Conservation (phyloP, 2,113 vertebrate species). For the Siniperca chuatsi region DNA sequence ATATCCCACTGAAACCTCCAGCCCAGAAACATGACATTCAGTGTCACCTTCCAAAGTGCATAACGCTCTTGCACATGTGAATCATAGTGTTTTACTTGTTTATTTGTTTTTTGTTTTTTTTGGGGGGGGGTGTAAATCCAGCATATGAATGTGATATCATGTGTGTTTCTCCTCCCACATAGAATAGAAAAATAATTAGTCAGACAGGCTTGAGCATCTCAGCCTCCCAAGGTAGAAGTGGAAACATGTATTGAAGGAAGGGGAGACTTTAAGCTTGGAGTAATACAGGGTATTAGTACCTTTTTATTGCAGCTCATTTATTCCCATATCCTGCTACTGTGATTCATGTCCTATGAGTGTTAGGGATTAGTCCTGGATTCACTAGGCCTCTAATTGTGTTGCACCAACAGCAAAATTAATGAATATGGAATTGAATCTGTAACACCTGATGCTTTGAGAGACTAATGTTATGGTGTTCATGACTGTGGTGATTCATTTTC, state of each 20-base stretch:
- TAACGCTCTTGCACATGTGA: slow-evolving; percentile 4
- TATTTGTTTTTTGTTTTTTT: not conserved
- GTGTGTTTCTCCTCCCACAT: slow-evolving; percentile 24
- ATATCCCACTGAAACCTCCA: slow-evolving; percentile 21
- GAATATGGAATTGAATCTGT: slow-evolving; percentile 62
- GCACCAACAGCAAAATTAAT: slow-evolving; percentile 71
- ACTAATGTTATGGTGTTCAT: slow-evolving; percentile 26
- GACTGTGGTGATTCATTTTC: slow-evolving; percentile 43
- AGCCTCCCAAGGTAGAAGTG: slow-evolving; percentile 50
- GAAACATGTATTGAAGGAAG: slow-evolving; percentile 50
- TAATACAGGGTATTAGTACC: slow-evolving; percentile 75
- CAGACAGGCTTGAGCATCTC: slow-evolving; percentile 30
- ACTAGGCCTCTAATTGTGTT: slow-evolving; percentile 69
- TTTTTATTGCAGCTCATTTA: slow-evolving; percentile 80
- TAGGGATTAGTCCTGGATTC: slow-evolving; percentile 77
- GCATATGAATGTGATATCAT: not conserved
- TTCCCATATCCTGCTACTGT: slow-evolving; percentile 63
- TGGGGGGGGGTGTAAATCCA: slow-evolving; percentile 2
- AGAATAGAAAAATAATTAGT: slow-evolving; percentile 58
- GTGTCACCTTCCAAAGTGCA: slow-evolving; percentile 37
- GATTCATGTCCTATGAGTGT: slow-evolving; percentile 73
- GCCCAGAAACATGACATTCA: slow-evolving; percentile 47
- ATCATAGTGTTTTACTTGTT: not conserved
- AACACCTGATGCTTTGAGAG: slow-evolving; percentile 64
- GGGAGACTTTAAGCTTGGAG: slow-evolving; percentile 59